Evolutionary conservation across 64 coral and sea anemone species (phyloP).

Genomic region (Hydrozoanthus tunicans): DNA sequence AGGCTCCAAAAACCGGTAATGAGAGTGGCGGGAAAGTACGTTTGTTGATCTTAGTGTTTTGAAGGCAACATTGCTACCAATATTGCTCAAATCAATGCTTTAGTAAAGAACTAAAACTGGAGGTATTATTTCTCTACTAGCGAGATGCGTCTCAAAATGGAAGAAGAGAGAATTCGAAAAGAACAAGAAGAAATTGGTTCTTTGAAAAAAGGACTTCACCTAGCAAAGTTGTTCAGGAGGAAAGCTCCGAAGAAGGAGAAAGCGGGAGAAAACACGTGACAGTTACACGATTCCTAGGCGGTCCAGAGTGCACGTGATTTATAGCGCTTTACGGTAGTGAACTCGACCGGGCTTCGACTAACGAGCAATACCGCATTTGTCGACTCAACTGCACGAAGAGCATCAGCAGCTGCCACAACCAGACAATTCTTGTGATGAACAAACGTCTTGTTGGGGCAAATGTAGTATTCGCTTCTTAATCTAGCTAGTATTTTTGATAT

Average conservation of each 20-base stretch:
- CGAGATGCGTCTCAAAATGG: slow-evolving; percentile 52
- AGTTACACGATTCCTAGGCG: no score
- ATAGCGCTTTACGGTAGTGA: background rate
- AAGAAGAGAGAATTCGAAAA: slow-evolving; percentile 22
- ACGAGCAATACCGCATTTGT: background rate
- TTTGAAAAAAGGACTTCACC: slow-evolving; percentile 35
- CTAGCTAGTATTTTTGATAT: no score
- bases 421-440: background rate
- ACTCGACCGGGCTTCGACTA: background rate
- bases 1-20: no score
- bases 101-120: no score
- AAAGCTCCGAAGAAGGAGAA: background rate
- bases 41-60: no score
- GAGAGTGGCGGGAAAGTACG: no score
- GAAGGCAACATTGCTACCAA: no score
- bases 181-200: slow-evolving; percentile 19
- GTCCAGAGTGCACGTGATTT: background rate
- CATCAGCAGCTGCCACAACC: no score
- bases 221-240: slow-evolving; percentile 32
- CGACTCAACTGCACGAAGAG: background rate
- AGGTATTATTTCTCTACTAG: background rate
- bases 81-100: no score
- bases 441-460: background rate
- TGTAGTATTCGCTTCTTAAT: no score
- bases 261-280: background rate